A percentile compares a stretch with the other conserved stretches of the same genome.
phyloP scores from a whole-genome alignment of 2,113 vertebrate species.

The Phyllostomus discolor region DNA sequence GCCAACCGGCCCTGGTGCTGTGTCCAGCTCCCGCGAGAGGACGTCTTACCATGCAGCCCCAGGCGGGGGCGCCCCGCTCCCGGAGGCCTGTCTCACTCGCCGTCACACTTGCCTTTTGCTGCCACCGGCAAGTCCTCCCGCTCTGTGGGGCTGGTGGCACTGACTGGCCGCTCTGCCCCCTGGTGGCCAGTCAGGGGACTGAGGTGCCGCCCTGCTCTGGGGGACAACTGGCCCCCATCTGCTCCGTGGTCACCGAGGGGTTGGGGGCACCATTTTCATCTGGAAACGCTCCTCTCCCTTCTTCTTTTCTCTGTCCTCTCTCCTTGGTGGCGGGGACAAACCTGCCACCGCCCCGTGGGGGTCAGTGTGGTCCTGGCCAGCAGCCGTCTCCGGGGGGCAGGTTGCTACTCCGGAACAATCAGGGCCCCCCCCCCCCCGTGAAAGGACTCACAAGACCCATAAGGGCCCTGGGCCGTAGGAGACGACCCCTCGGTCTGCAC shows the following conservation, averaged over 20 bases:
- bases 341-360: not conserved
- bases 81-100: fast-evolving
- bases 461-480: fast-evolving
- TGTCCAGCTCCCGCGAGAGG: not conserved
- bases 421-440: not conserved
- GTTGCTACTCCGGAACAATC: no score
- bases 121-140: fast-evolving
- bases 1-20: not conserved
- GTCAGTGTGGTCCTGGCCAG: not conserved
- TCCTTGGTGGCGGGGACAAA: not conserved
- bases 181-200: not conserved
- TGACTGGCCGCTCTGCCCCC: not conserved
- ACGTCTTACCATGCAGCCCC: fast-evolving
- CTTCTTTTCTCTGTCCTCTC: not conserved
- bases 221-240: not conserved
- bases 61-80: not conserved
- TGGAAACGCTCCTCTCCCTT: not conserved
- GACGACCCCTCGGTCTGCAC: fast-evolving
- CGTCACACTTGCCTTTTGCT: fast-evolving
- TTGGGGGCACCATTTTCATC: not conserved
- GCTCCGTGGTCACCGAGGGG: not conserved
- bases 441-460: fast-evolving
- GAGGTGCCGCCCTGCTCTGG: not conserved
- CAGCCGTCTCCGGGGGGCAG: not conserved
- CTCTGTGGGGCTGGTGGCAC: not conserved